These are phyloP conservation scores for Caenorhabditis inopinata DNA, from an alignment of 1,140 invertebrate species.

Conservation along the genomic window DNA sequence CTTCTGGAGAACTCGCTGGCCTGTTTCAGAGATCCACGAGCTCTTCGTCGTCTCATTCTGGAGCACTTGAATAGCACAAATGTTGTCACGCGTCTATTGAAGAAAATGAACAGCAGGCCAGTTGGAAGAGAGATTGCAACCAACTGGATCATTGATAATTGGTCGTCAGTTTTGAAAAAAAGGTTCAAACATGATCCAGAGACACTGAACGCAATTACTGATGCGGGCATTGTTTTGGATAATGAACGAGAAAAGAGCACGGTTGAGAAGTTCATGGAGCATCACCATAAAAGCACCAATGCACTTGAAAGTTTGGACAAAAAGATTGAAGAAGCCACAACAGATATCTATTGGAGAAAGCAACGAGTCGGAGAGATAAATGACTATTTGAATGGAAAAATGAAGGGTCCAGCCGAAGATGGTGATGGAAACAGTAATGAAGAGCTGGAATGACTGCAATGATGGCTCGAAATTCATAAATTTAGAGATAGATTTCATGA, in stretches of 20 bases:
- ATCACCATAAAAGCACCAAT: slow-evolving; percentile 15
- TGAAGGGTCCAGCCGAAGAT: slow-evolving; percentile 7
- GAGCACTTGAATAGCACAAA: neutral
- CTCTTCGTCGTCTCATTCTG: neutral
- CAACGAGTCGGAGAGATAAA: neutral
- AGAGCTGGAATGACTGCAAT: neutral
- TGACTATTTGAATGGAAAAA: slow-evolving; percentile 24
- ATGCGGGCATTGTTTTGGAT: slow-evolving; percentile 7
- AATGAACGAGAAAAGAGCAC: slow-evolving; percentile 23
- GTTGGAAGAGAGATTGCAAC: slow-evolving; percentile 18
- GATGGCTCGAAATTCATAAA: neutral
- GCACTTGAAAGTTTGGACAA: slow-evolving; percentile 12
- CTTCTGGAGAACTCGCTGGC: neutral
- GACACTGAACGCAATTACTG: neutral
- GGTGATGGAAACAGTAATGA: neutral
- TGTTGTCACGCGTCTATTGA: neutral
- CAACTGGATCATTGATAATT: slow-evolving; percentile 11
- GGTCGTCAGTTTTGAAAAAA: neutral
- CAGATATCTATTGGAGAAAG: slow-evolving; percentile 23
- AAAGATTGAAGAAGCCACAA: neutral
- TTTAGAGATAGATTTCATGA: neutral
- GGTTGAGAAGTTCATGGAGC: slow-evolving; percentile 14
- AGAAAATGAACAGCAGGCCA: slow-evolving; percentile 1
- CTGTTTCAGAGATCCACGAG: slow-evolving; percentile 15
- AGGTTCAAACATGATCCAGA: slow-evolving; percentile 20